A percentile compares a stretch with the other conserved stretches of the same genome.
These are phyloP conservation scores for Falcaria lacertinaria DNA, from an alignment of 2,888 invertebrate genomes.

Conservation along the genomic window DNA sequence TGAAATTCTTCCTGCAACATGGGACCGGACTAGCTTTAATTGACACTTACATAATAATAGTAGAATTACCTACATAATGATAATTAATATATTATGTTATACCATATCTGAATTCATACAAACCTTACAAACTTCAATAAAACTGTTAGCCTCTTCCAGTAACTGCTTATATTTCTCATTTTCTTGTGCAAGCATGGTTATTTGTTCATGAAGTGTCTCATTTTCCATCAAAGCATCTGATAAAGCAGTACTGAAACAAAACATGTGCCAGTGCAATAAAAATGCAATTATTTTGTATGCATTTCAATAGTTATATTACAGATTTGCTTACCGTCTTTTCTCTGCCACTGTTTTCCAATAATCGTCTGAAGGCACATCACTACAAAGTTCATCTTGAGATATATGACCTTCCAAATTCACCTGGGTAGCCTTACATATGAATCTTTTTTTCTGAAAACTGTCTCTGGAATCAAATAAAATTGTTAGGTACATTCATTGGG, in stretches of 20 bases:
- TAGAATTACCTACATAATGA: no score
- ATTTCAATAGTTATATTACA: not conserved
- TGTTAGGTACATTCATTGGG: no score
- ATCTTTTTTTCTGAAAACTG: constrained; percentile 9
- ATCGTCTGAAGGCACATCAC: constrained; percentile 17
- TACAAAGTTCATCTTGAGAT: constrained; percentile 14
- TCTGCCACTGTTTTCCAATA: constrained; percentile 29
- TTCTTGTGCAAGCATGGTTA: constrained; percentile 15
- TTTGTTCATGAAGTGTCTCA: constrained; percentile 14
- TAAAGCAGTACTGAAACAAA: constrained; percentile 16
- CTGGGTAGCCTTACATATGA: constrained; percentile 19
- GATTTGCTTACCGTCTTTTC: constrained; percentile 7
- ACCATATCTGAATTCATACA: constrained; percentile 6
- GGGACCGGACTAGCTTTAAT: no score
- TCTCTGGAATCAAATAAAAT: no score
- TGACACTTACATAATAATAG: no score
- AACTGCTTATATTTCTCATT: constrained; percentile 16
- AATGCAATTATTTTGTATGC: no score
- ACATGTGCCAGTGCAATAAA: not conserved
- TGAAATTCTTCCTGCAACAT: no score
- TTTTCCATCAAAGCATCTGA: constrained; percentile 25
- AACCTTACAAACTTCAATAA: constrained; percentile 27
- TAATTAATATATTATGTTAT: no score
- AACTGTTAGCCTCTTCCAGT: constrained; percentile 26
- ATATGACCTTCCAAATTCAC: constrained; percentile 17